Base-by-base conservation (phyloP, 2,797 vertebrate species). In the Tachyglossus aculeatus region DNA sequence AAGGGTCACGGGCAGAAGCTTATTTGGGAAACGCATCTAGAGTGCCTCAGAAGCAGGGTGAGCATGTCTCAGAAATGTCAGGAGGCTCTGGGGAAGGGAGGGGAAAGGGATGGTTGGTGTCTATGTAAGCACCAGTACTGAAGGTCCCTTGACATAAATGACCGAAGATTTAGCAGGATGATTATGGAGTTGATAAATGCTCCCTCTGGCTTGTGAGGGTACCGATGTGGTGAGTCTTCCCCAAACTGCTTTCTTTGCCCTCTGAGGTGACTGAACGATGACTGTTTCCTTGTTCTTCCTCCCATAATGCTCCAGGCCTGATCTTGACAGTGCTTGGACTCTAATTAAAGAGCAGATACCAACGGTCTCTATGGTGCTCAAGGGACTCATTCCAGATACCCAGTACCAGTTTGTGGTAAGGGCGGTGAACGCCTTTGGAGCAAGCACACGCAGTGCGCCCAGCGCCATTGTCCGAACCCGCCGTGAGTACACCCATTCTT, bases 291-390 rank as follows among this genome's bases (percentile, higher is more conserved):
- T 60, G 15, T 58, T 77, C 24, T 53, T 73, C 37, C 40, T 19
- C 78, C 82, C 76, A 79, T 72, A 57, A 68, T 88, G 78, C 75
- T 81, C 51, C 89, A 99, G 97, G 86, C 95, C 97, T 72, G 96
- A 97, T 82, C 91, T 96, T 67, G 97, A 98, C 89, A 92, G 91
- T 2, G 95, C 93, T 57, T 99, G 97, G 97, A 96, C 94, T 0
- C 87, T 93, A 58, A 98, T 98, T 71, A 94, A 92, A 43, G 96
- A 98, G 74, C 93, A 91, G 59, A 94, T 98, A 69, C 92, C 95
- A 85, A 93, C 96, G 24, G 95, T 94, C 72, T 97, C 97, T 59
- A 96, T 98, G 96, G 95, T 98, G 60, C 88, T 98, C 73, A 98
- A 96, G 85, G 97, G 95, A 37, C 87, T 99, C 25, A 77, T 94